Base-by-base conservation (phyloP, 1,140 invertebrate genomes). In the Danaus plexippus region DNA sequence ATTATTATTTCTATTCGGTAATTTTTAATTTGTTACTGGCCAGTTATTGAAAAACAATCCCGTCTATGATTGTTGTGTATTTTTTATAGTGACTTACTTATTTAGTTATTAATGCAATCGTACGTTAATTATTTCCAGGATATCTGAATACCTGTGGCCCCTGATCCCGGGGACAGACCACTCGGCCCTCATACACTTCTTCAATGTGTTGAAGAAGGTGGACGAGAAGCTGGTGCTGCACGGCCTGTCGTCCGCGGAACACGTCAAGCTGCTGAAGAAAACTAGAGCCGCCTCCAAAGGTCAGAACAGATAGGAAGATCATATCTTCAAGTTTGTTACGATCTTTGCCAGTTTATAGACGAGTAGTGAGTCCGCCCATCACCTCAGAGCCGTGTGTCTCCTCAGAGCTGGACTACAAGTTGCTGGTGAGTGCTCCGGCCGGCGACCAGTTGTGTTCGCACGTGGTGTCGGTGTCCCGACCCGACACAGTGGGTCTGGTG, bases 201-300 rank as follows among this genome's bases (percentile, higher is more conserved):
- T 82, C 63, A 56, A 69, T 9, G 49, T 77, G 8, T 68, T 85
- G 47, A 70, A 67, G 55, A 61, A 52, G 11, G 58, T 80, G n/a
- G 80, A 85, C 48, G 79, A 85, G 32, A 74, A 73, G 60, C 53
- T 61, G 7, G 56, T 56, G 9, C 41, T 77, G 3, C 55, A 47
- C 57, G 79, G 77, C 0, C 73, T 82, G 12, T 65, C 66, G 6
- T 61, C 75, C 1, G 50, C 57, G 2, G 80, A 85, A 42, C 82
- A 85, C 51, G 76, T 84, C 58, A 84, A 84, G 47, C 73, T 85
- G 15, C 59, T 84, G 18, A 85, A 85, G 67, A 84, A 84, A 43
- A 71, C 70, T 10, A 85, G 82, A 46, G 77, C 82, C 1, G 76
- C 77, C 6, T 84, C 77, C 1, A 57, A 69, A 44, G 79, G 82